Base-by-base conservation (phyloP, 1,140 invertebrate species). In the Galendromus occidentalis region DNA sequence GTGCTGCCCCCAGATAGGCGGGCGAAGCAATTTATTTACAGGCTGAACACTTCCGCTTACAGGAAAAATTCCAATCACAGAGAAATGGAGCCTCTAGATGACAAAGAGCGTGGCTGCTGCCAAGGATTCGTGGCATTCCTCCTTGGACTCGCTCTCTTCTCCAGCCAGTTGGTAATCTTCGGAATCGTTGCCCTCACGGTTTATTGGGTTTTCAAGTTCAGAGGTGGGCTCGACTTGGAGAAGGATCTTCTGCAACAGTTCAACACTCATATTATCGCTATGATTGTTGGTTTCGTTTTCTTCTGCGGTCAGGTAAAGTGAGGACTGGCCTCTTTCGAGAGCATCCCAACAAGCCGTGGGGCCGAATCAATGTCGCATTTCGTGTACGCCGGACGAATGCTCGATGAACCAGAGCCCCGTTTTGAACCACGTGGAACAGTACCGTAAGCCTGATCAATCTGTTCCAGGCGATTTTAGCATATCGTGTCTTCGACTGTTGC, bases 201-300 rank as follows among this genome's bases (percentile, higher is more conserved):
- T 59, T 59, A 59, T 33, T 59, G 51, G 51, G 51, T 59, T 17
- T 59, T 59, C 51, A 59, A 59, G 33, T 59, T 59, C 51, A 25
- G 20, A 59, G 51, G 51, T 59, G 51, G 51, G 14, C n/a, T 59
- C 12, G 51, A 59, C 22, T 2, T 59, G 25, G 51, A 59, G 33
- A 59, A 59, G 51, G 51, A 59, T 25, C 51, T 22, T 14, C 51
- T 59, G 14, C 51, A 29, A 29, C 51, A 59, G 20, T 59, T 59
- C 51, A 59, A 59, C 51, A 29, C 22, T 25, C 51, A 59, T 33
- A 59, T 59, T 22, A 25, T 59, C 20, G 25, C 33, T 12, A 59
- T 59, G 51, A 25, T 59, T 9, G 33, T 25, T 22, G 51, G 51
- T 14, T 59, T 17, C 51, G 51, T 59, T 14, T 59, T 59, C 51